Base-by-base conservation (phyloP, 2,888 invertebrate species). In the Nephrotoma appendiculata region DNA sequence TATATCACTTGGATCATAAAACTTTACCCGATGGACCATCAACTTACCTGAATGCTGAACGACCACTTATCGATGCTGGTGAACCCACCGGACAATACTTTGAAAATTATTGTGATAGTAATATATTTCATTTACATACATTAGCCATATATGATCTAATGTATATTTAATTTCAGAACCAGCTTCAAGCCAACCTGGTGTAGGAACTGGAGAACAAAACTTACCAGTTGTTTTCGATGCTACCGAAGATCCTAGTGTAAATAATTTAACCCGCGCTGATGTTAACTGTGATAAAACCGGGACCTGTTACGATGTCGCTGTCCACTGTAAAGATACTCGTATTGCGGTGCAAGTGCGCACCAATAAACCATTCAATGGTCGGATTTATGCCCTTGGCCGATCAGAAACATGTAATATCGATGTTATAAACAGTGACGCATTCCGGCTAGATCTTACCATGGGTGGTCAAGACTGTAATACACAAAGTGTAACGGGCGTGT, bases 401-500 rank as follows among this genome's bases (percentile, higher is more conserved):
- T 97, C 98, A 0, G 98, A 98, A 92, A 98, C 98, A 71, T 98
- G 98, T 92, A 98, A 98, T 92, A 97, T 97, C 88, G 98, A 98
- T 91, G 97, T 98, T 31, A 95, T 96, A 90, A 98, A 98, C 92
- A 97, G 97, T 89, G 97, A 98, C 91, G 94, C 96, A 88, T 98
- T 98, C 94, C 94, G 97, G 89, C 93, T 98, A 87, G 98, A 98
- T 91, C 93, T 98, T 86, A 97, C 98, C 52, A 97, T 98, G 96
- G 96, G 94, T 88, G 98, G 98, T 83, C 98, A 98, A 91, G 98
- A 98, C 90, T 98, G 98, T 91, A 98, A 98, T 91, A 98, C 98
- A 19, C 98, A 98, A 92, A 97, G 97, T 90, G 96, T 97, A 93
- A 96, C 95, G 88, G 98, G 98, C 86, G 96, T 98, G 84, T 98